Base-by-base conservation (phyloP, 1,140 invertebrate genomes). In the Colletes latitarsis region DNA sequence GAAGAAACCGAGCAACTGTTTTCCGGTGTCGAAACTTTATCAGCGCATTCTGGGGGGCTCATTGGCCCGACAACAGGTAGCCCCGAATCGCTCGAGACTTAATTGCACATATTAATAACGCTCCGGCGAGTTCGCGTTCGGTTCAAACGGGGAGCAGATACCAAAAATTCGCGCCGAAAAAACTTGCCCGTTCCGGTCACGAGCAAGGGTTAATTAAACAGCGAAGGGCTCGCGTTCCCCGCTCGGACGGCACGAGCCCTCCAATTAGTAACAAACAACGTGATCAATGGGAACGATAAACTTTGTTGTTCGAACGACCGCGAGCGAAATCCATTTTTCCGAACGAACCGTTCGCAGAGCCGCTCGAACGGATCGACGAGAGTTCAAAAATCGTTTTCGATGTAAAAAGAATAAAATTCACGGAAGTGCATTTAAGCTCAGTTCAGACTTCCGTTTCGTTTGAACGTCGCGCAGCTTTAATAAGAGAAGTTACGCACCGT, bases 181-280 rank as follows among this genome's bases (percentile, higher is more conserved):
- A 67, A 66, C 58, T 79, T 71, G 43, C 43, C 60, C 17, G 58
- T 55, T 43, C 55, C 30, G 10, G 64, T 62, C 21, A 21, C 30
- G 64, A 30, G 53, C 75, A 17, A 70, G 57, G 67, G 30, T 71
- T 70, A 77, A 77, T 76, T 76, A 64, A 68, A 57, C 62, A 41
- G 15, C 12, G n/a, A 6, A 21, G n/a, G 9, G 21, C 19, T 12
- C 14, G 6, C 19, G 21, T 19, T 1, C 19, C 6, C 53, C 58
- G 21, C 4, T 14, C 6, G 21, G 21, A 14, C 58, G 17, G 63
- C 39, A 0, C n/a, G 6, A 52, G 67, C 66, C 39, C 70, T 78
- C 57, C 76, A 78, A 78, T 78, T 72, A 71, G 58, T 41, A 46
- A 49, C 46, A 60, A 77, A 69, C 68, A 78, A 63, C 75, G 75